Percentiles rank a stretch among this genome's conserved stretches.
These are phyloP conservation scores for Aleiodes testaceus DNA, from an alignment of 2,888 invertebrate species.

Conservation along the genomic window DNA sequence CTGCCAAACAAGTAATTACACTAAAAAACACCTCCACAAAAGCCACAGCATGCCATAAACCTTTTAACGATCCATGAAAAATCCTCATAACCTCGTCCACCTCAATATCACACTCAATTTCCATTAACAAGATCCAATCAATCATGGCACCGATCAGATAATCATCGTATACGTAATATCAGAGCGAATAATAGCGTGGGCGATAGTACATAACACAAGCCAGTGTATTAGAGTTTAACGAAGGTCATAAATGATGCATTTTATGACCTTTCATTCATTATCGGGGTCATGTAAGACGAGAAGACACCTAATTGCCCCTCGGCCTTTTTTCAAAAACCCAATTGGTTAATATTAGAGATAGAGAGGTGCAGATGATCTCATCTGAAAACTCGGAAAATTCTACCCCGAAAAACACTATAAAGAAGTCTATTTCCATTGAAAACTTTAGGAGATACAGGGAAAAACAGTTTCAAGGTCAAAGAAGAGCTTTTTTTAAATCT, in stretches of 20 bases:
- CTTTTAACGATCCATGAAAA: neutral
- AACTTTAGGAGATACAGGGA: too few species aligned
- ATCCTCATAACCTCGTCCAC: slow-evolving; percentile 7
- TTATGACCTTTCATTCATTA: slow-evolving; percentile 15
- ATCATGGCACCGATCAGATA: slow-evolving; percentile 19
- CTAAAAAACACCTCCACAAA: neutral
- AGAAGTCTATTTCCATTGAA: too few species aligned
- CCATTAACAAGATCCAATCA: slow-evolving; percentile 28
- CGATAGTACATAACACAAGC: slow-evolving; percentile 1
- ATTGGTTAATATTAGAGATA: too few species aligned
- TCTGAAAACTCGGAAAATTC: too few species aligned
- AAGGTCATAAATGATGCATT: slow-evolving; percentile 33
- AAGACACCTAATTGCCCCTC: neutral
- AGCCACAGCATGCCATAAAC: neutral
- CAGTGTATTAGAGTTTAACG: slow-evolving; percentile 25
- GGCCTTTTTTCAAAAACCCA: too few species aligned
- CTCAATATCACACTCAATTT: slow-evolving; percentile 19
- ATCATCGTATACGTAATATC: slow-evolving; percentile 9
- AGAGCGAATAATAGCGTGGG: slow-evolving; percentile 14
- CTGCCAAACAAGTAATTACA: slow-evolving; percentile 2
- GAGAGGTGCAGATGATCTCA: too few species aligned
- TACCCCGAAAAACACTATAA: too few species aligned
- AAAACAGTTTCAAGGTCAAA: too few species aligned
- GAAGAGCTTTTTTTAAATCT: too few species aligned
- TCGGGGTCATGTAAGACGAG: slow-evolving; percentile 21